These are phyloP conservation scores for Syngnathus floridae DNA, from an alignment of 2,113 vertebrate genomes.

Conservation along the genomic window DNA sequence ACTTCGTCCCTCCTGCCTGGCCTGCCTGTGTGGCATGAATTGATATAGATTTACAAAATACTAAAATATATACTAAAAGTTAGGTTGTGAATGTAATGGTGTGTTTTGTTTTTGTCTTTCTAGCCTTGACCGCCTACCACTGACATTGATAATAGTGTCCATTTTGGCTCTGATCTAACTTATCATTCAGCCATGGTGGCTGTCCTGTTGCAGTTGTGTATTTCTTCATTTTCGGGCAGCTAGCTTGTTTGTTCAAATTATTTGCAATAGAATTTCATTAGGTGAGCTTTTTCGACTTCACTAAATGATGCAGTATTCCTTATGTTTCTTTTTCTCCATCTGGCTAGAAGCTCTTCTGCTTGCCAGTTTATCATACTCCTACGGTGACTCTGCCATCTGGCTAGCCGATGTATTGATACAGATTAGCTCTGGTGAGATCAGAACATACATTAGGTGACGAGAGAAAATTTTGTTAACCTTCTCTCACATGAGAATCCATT, in stretches of 20 bases:
- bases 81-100: too few relatives aligned
- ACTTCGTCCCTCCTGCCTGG: slow-evolving; percentile 13
- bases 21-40: slow-evolving; percentile 9
- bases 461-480: slow-evolving; percentile 36
- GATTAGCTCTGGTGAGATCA: slow-evolving; percentile 28
- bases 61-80: too few relatives aligned
- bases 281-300: not conserved
- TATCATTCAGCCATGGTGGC: not conserved
- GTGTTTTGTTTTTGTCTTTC: not conserved
- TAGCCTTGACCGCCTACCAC: not conserved
- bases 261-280: slow-evolving; percentile 1
- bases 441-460: slow-evolving; percentile 15
- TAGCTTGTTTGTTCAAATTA: slow-evolving; percentile 9
- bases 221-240: not conserved
- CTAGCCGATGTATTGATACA: slow-evolving; percentile 35
- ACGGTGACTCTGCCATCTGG: slow-evolving; percentile 34
- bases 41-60: not conserved
- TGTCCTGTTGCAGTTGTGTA: not conserved
- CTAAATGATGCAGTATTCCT: not conserved
- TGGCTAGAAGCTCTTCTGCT: slow-evolving; percentile 33
- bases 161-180: not conserved
- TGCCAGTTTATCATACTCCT: slow-evolving; percentile 40
- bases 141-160: not conserved
- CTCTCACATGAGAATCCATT: slow-evolving; percentile 26
- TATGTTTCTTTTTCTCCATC: not conserved